phyloP scores from a whole-genome alignment of 1,140 invertebrate genomes.

The Pararge aegeria region DNA sequence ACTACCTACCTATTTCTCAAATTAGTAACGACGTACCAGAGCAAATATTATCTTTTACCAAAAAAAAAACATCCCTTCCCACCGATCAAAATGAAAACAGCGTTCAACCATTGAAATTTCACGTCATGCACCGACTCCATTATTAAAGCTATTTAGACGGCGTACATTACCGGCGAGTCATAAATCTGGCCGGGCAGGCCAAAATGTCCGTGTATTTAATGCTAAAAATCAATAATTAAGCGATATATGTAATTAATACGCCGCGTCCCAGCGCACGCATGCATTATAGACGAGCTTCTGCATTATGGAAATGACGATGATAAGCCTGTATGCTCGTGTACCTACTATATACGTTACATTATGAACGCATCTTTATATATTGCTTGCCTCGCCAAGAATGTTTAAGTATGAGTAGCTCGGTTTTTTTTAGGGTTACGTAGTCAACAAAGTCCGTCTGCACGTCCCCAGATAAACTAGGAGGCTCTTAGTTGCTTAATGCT shows the following conservation, averaged over 20 bases:
- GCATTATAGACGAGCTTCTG: conserved; percentile 61
- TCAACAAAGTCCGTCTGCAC: no score
- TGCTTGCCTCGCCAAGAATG: no score
- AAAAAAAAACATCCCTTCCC: background rate
- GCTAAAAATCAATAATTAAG: conserved; percentile 74
- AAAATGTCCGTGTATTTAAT: conserved; percentile 62
- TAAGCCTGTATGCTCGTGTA: background rate
- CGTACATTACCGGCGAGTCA: conserved; percentile 39
- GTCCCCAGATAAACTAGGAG: no score
- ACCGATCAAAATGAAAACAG: background rate
- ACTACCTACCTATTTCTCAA: no score
- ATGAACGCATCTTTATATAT: background rate
- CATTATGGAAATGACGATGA: conserved; percentile 73
- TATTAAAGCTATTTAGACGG: conserved; percentile 38
- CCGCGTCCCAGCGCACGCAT: conserved; percentile 45
- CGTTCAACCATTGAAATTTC: conserved; percentile 12
- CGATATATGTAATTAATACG: conserved; percentile 73
- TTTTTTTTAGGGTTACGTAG: no score
- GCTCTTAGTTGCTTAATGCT: no score
- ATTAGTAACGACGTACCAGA: no score
- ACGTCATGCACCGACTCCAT: conserved; percentile 11
- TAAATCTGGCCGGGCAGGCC: conserved; percentile 50
- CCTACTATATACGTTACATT: background rate
- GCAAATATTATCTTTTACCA: background rate
- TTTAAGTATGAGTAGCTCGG: no score